A percentile compares a stretch with the other conserved stretches of the same genome.
Conservation (phyloP, 1,140 invertebrate species). For the Steinernema feltiae region DNA sequence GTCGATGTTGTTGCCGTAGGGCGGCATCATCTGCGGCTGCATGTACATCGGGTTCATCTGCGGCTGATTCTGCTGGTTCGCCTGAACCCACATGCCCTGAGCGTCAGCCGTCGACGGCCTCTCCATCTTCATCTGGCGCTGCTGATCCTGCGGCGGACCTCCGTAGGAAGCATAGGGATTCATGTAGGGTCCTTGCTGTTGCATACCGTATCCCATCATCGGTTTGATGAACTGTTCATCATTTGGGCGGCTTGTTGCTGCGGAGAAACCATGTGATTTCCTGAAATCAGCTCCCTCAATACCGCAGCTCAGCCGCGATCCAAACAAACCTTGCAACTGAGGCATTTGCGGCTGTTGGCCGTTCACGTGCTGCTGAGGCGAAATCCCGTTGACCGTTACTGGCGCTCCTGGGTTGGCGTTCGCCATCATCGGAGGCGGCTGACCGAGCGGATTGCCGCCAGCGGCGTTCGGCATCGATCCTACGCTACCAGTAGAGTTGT, state of each 20-base stretch:
- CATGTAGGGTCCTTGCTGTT: neutral
- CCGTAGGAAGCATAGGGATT: neutral
- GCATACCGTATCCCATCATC: neutral
- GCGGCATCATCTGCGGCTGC: slow-evolving; percentile 12
- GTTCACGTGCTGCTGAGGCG: neutral
- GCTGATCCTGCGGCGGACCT: slow-evolving; percentile 4
- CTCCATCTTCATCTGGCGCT: slow-evolving; percentile 6
- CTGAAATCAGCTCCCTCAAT: too few relatives aligned
- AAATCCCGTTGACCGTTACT: slow-evolving; percentile 27
- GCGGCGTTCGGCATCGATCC: slow-evolving; percentile 14
- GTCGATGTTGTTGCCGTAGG: slow-evolving; percentile 18
- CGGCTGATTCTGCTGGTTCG: neutral
- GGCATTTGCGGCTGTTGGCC: neutral
- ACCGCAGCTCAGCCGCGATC: too few relatives aligned
- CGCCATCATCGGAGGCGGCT: slow-evolving; percentile 47
- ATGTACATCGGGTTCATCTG: slow-evolving; percentile 15
- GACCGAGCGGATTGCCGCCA: slow-evolving; percentile 36
- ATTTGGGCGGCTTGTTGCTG: neutral
- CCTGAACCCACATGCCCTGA: slow-evolving; percentile 12
- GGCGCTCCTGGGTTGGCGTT: neutral
- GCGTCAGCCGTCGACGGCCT: neutral
- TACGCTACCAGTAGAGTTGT: neutral
- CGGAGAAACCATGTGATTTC: neutral
- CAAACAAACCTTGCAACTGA: neutral
- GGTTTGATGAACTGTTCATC: slow-evolving; percentile 3